phyloP scores from a whole-genome alignment of 64 coral and sea anemone genomes.

The Porites australiensis region DNA sequence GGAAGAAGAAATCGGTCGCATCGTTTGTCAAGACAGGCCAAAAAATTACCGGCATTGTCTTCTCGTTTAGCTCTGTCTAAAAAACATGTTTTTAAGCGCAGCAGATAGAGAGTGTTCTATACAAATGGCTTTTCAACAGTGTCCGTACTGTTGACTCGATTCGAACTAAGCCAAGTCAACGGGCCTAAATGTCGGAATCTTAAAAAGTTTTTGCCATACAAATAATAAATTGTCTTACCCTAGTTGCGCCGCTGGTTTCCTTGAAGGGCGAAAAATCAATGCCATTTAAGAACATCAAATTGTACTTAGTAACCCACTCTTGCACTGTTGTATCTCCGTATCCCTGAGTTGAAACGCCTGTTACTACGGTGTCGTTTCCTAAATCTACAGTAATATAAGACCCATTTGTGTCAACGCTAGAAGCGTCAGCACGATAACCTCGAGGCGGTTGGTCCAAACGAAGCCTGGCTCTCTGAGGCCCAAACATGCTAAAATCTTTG shows the following conservation, averaged over 20 bases:
- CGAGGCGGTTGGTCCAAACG: not conserved
- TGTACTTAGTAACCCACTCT: conserved; percentile 67
- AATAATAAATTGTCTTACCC: not conserved
- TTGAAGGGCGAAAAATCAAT: conserved; percentile 29
- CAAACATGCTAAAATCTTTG: not conserved
- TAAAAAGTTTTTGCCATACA: too few relatives aligned
- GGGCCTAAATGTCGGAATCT: too few relatives aligned
- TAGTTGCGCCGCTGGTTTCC: conserved; percentile 14
- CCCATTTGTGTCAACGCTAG: not conserved
- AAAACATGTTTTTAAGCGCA: too few relatives aligned
- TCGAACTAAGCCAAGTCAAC: too few relatives aligned
- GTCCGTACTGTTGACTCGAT: too few relatives aligned
- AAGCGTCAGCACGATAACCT: conserved; percentile 11
- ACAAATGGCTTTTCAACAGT: too few relatives aligned
- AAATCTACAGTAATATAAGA: conserved; percentile 38
- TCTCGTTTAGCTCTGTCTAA: too few relatives aligned
- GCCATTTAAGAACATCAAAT: conserved; percentile 31
- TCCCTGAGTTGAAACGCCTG: conserved; percentile 61
- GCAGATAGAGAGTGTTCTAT: too few relatives aligned
- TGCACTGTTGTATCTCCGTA: conserved; percentile 32
- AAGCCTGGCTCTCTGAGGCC: conserved; percentile 19
- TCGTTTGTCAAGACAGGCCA: too few relatives aligned
- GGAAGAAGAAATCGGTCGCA: too few relatives aligned
- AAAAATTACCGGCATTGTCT: too few relatives aligned
- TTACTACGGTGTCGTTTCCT: conserved; percentile 27